Evolutionary conservation across 2,888 invertebrate species (phyloP).

Genomic region (Metopia argyrocephala): DNA sequence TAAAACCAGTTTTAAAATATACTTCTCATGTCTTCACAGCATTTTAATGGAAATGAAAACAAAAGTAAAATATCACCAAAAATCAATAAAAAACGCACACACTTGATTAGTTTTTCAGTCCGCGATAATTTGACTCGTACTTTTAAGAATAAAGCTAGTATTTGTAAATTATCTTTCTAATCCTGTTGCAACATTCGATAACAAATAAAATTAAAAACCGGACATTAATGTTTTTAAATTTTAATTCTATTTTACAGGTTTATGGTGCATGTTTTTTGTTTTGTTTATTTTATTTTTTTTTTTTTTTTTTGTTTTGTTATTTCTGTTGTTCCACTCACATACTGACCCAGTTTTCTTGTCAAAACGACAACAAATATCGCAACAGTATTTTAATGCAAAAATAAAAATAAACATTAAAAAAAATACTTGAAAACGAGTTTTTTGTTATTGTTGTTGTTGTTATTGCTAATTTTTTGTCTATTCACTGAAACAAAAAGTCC

Average conservation of each 20-base stretch:
- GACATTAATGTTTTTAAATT: too few species aligned
- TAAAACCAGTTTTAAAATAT: too few species aligned
- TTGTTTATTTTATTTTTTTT: background rate
- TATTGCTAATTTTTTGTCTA: background rate
- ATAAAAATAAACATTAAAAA: background rate
- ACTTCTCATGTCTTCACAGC: too few species aligned
- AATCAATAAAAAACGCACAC: too few species aligned
- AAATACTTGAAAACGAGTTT: constrained; percentile 45
- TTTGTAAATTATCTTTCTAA: background rate
- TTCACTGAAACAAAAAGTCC: background rate
- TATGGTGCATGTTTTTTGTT: too few species aligned
- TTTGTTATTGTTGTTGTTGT: background rate
- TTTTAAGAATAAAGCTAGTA: background rate
- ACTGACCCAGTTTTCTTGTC: background rate
- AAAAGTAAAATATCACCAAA: too few species aligned
- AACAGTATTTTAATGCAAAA: background rate
- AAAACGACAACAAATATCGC: background rate
- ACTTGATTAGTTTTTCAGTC: too few species aligned
- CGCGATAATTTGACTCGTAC: too few species aligned
- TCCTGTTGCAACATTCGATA: background rate
- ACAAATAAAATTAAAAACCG: background rate
- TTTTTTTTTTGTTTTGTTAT: background rate
- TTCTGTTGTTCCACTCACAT: too few species aligned
- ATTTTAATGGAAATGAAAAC: too few species aligned
- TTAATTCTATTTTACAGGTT: too few species aligned